Evolutionary conservation across 1,140 invertebrate genomes (phyloP), one percentile per base, ranked within the genome.

Genomic region (Colletes gigas): DNA sequence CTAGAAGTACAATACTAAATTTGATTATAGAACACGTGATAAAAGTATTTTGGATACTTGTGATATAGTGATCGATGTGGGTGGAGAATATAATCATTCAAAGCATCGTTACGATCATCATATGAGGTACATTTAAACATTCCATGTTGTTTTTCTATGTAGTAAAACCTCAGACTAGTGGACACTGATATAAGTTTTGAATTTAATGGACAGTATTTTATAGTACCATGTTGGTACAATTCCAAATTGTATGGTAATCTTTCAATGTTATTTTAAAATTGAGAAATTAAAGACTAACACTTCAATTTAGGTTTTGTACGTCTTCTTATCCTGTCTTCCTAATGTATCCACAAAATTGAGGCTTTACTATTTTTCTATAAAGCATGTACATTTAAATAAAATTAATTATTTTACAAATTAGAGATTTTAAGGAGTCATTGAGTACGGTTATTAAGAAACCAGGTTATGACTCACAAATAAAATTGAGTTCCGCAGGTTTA

Each of bases 51-150:
- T 99, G 60, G 94, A 96, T 15, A 95, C 95, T 7, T 99, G 98
- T 94, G 98, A 99, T 90, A 96, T 99, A 85, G 98, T 99, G 30
- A 96, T 99, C 6, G 99, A 99, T 94, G 98, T 99, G 44, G 99
- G 99, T n/a, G 96, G 95, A 8, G 95, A 96, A 19, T 99, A 97
- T 93, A 95, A 99, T 94, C 96, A 96, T 67, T 90, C 92, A 3
- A 96, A 89, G 65, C 94, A 97, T 80, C 94, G 97, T 88, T 99
- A 97, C 93, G 99, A 99, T 93, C 99, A 99, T 94, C 99, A 99
- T 92, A 99, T 99, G 93, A 95, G 95, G 92, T 92, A 85, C 17
- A 39, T 12, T 55, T 52, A 2, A 65, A n/a, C 17, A 6, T 41
- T 30, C 10, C 47, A 21, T 65, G 30, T 19, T n/a, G 0, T 4